Conservation (phyloP, 2,888 invertebrate species). For the Lasioglossum morio region DNA sequence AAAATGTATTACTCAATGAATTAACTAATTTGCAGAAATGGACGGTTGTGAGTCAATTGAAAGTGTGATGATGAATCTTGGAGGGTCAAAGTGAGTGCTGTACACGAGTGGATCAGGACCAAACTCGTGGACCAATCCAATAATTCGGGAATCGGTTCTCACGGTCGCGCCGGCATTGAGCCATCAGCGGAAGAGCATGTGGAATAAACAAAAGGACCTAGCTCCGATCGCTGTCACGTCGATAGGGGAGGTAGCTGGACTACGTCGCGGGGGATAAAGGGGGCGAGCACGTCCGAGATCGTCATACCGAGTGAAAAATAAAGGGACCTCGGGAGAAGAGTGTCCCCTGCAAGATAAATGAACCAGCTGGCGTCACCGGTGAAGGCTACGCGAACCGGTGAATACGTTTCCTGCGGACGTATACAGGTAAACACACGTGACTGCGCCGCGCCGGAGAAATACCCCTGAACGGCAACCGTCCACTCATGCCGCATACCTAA, state of each 20-base stretch:
- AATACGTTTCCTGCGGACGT: conserved; percentile 70
- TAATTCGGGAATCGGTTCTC: conserved; percentile 28
- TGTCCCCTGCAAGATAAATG: conserved; percentile 71
- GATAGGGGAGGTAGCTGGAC: conserved; percentile 43
- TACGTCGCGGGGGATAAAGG: conserved; percentile 45
- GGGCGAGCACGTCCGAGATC: conserved; percentile 47
- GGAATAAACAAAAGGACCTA: conserved; percentile 46
- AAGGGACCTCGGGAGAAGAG: conserved; percentile 43
- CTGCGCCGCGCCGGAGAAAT: conserved; percentile 37
- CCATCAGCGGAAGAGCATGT: background rate
- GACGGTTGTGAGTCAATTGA: background rate
- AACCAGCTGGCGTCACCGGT: conserved; percentile 72
- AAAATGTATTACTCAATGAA: too few species aligned
- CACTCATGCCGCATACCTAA: conserved; percentile 43
- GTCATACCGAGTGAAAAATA: conserved; percentile 58
- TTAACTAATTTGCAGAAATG: too few species aligned
- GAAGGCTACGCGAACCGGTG: conserved; percentile 69
- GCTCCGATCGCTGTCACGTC: conserved; percentile 50
- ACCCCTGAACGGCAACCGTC: conserved; percentile 31
- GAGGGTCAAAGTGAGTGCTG: background rate
- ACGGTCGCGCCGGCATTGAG: conserved; percentile 18
- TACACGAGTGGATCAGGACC: background rate
- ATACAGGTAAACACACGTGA: conserved; percentile 63
- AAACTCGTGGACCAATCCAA: background rate
- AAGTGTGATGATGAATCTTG: background rate